Conservation (phyloP, 2,797 vertebrate species). For the Sorex maritimensis region DNA sequence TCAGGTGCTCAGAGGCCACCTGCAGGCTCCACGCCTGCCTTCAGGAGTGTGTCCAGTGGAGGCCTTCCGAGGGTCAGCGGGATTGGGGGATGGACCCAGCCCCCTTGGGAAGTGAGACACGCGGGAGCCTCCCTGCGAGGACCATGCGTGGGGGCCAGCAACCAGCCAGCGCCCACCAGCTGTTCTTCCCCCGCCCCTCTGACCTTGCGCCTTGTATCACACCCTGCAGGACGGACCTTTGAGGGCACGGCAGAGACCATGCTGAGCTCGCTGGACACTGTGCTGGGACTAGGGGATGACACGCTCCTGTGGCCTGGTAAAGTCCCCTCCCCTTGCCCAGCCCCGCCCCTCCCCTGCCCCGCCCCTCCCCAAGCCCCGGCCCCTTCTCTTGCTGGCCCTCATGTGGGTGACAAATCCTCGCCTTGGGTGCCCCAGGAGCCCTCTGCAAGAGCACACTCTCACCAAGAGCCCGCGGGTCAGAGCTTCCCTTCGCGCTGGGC, state of each 20-base stretch:
- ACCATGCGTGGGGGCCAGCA: neutral
- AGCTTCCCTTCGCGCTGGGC: neutral
- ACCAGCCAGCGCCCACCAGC: neutral
- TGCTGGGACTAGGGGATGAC: slow-evolving; percentile 93
- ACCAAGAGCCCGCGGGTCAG: neutral
- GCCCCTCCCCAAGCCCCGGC: neutral
- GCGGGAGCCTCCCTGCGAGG: neutral
- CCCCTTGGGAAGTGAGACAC: neutral
- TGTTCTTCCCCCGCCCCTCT: neutral
- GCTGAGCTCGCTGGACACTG: slow-evolving; percentile 96
- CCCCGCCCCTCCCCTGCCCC: neutral
- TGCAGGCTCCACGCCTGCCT: neutral
- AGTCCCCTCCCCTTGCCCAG: slow-evolving; percentile 49
- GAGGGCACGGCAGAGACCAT: slow-evolving; percentile 96
- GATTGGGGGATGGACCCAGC: neutral
- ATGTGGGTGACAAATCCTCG: neutral
- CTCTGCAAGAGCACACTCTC: too few species aligned
- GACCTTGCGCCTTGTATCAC: neutral
- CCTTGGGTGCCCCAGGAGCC: neutral
- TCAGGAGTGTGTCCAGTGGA: neutral
- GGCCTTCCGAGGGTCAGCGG: neutral
- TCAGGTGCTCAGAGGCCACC: too few species aligned
- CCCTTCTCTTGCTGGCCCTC: too few species aligned
- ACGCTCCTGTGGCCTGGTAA: slow-evolving; percentile 97
- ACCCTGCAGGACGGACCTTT: slow-evolving; percentile 95